Evolutionary conservation across 2,888 invertebrate species (phyloP).

Genomic region (Sphaerophoria rueppellii): DNA sequence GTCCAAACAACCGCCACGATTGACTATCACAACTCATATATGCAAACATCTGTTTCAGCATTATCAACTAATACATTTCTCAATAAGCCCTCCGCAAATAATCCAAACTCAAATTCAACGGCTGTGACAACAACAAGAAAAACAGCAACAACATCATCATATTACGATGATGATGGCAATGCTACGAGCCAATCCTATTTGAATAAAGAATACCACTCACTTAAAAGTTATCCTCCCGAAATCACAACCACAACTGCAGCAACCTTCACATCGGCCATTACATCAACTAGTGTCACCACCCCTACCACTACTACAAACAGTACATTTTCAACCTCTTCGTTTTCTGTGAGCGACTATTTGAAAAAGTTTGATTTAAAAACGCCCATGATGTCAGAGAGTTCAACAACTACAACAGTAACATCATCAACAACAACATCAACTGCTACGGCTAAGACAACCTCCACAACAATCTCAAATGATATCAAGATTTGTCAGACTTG

Average conservation of each 20-base stretch:
- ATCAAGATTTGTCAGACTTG: constrained; percentile 23
- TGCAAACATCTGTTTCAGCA: constrained; percentile 57
- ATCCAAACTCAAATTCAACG: constrained; percentile 51
- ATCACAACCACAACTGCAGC: constrained; percentile 67
- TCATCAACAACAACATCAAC: constrained; percentile 11
- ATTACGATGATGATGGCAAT: constrained; percentile 47
- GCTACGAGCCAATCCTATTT: constrained; percentile 30
- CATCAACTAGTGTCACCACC: constrained; percentile 42
- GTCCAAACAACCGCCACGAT: constrained; percentile 57
- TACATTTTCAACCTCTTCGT: constrained; percentile 53
- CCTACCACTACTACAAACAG: constrained; percentile 46
- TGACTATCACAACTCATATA: constrained; percentile 53
- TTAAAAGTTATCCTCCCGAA: constrained; percentile 65
- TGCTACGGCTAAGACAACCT: constrained; percentile 23
- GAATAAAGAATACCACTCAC: constrained; percentile 63
- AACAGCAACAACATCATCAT: not conserved
- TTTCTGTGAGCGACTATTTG: constrained; percentile 62
- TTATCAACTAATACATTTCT: constrained; percentile 53
- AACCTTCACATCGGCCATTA: constrained; percentile 52
- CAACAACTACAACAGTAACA: constrained; percentile 16
- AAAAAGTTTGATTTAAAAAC: constrained; percentile 62
- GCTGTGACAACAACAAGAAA: constrained; percentile 46
- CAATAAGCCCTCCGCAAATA: constrained; percentile 48
- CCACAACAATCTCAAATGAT: constrained; percentile 10
- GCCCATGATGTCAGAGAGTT: no score